Percentiles rank a stretch among this genome's conserved stretches.
Conservation (phyloP, 2,113 vertebrate genomes). For the Oreocharis arfaki region DNA sequence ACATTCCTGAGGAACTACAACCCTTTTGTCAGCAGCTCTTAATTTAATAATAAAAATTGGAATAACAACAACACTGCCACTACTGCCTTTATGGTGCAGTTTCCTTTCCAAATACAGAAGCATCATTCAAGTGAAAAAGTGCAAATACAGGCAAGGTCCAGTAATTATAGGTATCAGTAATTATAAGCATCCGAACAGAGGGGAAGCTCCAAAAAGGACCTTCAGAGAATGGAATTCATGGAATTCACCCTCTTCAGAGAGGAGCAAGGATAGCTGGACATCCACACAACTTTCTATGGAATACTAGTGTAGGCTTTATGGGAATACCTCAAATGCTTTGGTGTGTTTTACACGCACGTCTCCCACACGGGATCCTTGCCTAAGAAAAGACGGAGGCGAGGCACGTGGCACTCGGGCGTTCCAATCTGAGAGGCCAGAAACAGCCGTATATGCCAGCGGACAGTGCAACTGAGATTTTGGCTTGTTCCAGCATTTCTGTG, state of each 20-base stretch:
- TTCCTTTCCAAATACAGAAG: background rate
- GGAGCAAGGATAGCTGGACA: background rate
- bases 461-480: background rate
- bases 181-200: background rate
- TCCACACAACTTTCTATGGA: background rate
- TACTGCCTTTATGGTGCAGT: background rate
- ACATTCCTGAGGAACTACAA: background rate
- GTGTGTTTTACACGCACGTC: fast-evolving
- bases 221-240: background rate
- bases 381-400: background rate
- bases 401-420: fast-evolving
- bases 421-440: background rate
- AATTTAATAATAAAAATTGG: background rate
- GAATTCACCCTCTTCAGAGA: background rate
- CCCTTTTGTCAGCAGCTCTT: background rate
- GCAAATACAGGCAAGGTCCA: background rate
- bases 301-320: background rate
- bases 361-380: background rate
- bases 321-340: background rate
- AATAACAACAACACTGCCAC: background rate
- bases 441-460: fast-evolving
- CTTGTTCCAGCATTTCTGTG: background rate
- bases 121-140: background rate
- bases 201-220: background rate
- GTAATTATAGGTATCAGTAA: background rate